These are phyloP conservation scores for Crotalus horridus DNA, from an alignment of 2,113 vertebrate genomes.

Conservation along the genomic window DNA sequence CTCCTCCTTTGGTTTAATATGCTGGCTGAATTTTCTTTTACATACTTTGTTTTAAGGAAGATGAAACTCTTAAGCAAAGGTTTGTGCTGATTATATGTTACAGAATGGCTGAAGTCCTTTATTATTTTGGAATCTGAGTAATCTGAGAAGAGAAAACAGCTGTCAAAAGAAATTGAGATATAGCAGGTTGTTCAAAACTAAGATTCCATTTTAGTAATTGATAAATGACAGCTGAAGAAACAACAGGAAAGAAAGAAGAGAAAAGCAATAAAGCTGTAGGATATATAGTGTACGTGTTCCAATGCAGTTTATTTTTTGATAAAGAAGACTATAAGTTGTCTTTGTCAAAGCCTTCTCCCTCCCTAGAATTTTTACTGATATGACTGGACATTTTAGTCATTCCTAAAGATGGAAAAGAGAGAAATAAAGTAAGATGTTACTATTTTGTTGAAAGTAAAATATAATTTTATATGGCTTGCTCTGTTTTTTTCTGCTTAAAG, in stretches of 20 bases:
- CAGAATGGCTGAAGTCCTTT: constrained; percentile 24
- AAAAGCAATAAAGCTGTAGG: constrained; percentile 16
- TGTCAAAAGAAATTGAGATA: constrained; percentile 19
- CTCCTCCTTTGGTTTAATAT: constrained; percentile 38
- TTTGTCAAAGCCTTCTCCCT: neutral
- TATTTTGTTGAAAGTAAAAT: constrained; percentile 14
- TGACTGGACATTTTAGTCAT: constrained; percentile 16
- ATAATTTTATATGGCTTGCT: constrained; percentile 9
- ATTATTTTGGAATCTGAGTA: constrained; percentile 13
- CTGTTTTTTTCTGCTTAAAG: constrained; percentile 19
- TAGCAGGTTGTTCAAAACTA: constrained; percentile 11
- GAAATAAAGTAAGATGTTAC: constrained; percentile 5
- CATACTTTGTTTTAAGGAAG: constrained; percentile 17
- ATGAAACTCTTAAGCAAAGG: constrained; percentile 14
- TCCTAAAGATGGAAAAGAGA: constrained; percentile 12
- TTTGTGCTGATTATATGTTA: constrained; percentile 22
- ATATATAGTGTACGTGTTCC: neutral
- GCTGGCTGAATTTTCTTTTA: neutral
- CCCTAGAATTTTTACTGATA: constrained; percentile 27
- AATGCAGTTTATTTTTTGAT: constrained; percentile 19
- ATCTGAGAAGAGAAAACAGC: constrained; percentile 10
- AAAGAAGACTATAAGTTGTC: neutral
- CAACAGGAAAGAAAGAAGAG: constrained; percentile 38
- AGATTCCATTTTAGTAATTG: neutral
- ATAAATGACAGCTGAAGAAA: constrained; percentile 50